Percentiles rank a stretch among this genome's conserved stretches.
Conservation (phyloP, 2,113 vertebrate genomes). For the Canis aureus region DNA sequence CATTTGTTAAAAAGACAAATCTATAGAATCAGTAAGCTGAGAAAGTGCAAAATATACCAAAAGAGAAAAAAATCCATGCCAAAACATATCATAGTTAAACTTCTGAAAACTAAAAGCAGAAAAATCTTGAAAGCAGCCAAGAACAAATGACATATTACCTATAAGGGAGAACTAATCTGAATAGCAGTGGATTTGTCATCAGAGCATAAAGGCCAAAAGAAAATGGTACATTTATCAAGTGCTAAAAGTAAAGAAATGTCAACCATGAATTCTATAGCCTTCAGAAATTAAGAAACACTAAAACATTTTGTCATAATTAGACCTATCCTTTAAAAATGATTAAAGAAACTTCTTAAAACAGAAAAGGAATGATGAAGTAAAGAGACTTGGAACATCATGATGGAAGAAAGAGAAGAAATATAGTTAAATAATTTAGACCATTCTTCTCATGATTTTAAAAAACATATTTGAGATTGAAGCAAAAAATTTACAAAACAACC, state of each 20-base stretch:
- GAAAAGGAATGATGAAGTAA: background rate
- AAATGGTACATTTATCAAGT: background rate
- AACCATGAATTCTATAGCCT: background rate
- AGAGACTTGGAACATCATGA: background rate
- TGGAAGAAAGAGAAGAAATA: background rate
- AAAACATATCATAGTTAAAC: background rate
- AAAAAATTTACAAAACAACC: background rate
- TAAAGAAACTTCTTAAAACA: background rate
- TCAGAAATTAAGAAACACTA: background rate
- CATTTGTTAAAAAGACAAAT: background rate
- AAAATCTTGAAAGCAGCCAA: background rate
- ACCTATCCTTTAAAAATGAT: background rate
- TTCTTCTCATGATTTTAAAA: background rate
- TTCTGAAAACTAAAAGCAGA: background rate
- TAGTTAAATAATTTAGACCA: background rate
- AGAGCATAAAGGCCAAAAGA: background rate
- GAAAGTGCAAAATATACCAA: background rate
- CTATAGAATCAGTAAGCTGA: background rate
- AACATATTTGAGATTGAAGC: background rate
- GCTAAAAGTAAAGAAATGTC: background rate
- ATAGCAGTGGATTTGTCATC: background rate
- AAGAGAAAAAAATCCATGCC: background rate
- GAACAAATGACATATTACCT: background rate
- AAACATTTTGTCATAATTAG: background rate
- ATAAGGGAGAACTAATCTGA: background rate